A percentile compares a stretch with the other conserved stretches of the same genome.
These are phyloP conservation scores for Campoletis sonorensis DNA, from an alignment of 1,140 invertebrate species.

Conservation along the genomic window DNA sequence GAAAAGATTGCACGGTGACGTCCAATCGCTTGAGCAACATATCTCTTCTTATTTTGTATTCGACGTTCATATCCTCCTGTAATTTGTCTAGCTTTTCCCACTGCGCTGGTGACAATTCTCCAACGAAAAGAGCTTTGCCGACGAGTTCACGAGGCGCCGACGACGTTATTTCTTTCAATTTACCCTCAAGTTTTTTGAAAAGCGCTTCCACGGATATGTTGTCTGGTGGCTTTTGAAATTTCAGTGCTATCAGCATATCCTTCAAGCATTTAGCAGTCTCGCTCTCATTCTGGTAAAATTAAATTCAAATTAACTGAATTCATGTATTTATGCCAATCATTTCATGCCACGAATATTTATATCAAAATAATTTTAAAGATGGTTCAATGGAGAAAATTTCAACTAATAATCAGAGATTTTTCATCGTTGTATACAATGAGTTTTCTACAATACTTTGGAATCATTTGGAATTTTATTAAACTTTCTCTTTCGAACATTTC, in stretches of 20 bases:
- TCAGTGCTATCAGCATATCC: constrained; percentile 85
- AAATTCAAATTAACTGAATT: neutral
- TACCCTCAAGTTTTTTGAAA: constrained; percentile 87
- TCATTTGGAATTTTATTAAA: neutral
- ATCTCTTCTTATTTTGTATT: constrained; percentile 90
- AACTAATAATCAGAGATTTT: no score
- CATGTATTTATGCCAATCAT: no score
- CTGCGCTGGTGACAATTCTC: constrained; percentile 85
- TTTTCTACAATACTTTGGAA: neutral
- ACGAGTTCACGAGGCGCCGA: constrained; percentile 80
- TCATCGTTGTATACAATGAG: no score
- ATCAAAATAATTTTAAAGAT: no score
- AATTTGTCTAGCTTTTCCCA: constrained; percentile 86
- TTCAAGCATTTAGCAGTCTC: constrained; percentile 86
- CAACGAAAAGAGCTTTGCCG: constrained; percentile 88
- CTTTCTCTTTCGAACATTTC: no score
- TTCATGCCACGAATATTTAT: neutral
- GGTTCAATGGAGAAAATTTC: no score
- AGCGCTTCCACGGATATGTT: constrained; percentile 86
- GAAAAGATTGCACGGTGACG: constrained; percentile 96
- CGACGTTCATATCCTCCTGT: constrained; percentile 85
- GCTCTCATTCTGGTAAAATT: constrained; percentile 83
- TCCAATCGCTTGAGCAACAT: constrained; percentile 94
- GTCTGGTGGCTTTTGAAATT: constrained; percentile 90
- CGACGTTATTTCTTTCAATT: constrained; percentile 83